A percentile compares a stretch with the other conserved stretches of the same genome.
phyloP scores from a whole-genome alignment of 2,888 invertebrate species.

The Seladonia tumulorum region DNA sequence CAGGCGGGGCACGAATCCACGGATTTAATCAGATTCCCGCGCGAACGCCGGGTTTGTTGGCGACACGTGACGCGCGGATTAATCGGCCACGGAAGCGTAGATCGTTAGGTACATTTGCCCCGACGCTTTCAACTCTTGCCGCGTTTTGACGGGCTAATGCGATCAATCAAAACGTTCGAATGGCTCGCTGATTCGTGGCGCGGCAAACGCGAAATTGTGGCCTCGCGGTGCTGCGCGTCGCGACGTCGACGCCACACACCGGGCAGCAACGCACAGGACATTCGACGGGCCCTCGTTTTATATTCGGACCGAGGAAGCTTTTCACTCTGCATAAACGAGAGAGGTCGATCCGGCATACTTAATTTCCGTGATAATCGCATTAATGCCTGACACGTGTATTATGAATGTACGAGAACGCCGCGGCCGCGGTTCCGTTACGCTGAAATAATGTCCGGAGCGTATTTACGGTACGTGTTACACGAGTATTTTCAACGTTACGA shows the following conservation, averaged over 20 bases:
- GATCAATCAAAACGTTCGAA: constrained; percentile 51
- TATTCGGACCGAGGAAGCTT: neutral
- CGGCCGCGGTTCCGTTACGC: neutral
- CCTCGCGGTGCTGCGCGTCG: neutral
- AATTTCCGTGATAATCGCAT: neutral
- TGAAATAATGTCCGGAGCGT: neutral
- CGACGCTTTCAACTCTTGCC: constrained; percentile 27
- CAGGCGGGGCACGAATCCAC: neutral
- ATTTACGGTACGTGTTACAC: neutral
- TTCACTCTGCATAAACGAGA: neutral
- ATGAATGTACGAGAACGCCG: neutral
- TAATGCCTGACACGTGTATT: neutral
- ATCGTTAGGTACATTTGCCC: constrained; percentile 53
- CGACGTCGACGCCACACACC: neutral
- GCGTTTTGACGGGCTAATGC: constrained; percentile 48
- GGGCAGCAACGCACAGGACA: neutral
- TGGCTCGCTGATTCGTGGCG: constrained; percentile 17
- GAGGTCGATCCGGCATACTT: neutral
- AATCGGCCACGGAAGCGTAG: constrained; percentile 40
- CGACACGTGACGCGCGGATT: constrained; percentile 52
- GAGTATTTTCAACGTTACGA: neutral
- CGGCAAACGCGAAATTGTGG: neutral
- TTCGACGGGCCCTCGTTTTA: neutral
- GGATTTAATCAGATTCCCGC: constrained; percentile 27
- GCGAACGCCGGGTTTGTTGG: constrained; percentile 18